Base-by-base conservation (phyloP, 2,888 invertebrate species). In the Cylloceria caligata region DNA sequence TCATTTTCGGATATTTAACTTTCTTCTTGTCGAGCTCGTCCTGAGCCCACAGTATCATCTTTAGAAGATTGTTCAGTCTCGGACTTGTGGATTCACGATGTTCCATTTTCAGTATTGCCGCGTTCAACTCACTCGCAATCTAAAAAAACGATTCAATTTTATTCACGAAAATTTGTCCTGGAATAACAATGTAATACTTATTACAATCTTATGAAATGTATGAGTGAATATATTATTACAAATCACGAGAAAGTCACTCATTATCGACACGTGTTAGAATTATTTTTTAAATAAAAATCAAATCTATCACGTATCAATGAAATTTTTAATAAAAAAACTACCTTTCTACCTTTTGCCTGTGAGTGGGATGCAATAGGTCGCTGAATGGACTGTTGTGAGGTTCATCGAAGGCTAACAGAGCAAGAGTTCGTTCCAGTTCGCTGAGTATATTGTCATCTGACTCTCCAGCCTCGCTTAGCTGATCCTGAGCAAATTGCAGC, bases 51-150 rank as follows among this genome's bases (percentile, higher is more conserved):
- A 99, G 94, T 87, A 99, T 97, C 93, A 99, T 95, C 92, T 98
- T 97, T 11, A 99, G 94, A 16, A 99, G 94, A 89, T 97, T 98
- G 90, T 98, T 98, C 77, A 99, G 94, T 92, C 98, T 97, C 2
- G 99, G 98, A 79, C 97, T 97, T 0, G 97, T 98, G 65, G 97
- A 96, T 91, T 98, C 97, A 91, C 97, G 96, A 89, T 98, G 97
- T 92, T 99, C 98, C 94, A 97, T 97, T 92, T 98, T 97, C 73
- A 99, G 94, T 88, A 99, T 98, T n/a, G 99, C 99, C 65, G 99
- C 98, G 93, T 99, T 99, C 19, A 99, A 94, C 94, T 99, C 99
- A 94, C 98, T 98, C 24, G 99, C 99, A 90, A 99, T 97, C 97
- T 97, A 42, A 42, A 42, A 85, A 80, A 3, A 39, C 39, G 2